These are phyloP conservation scores for Zaprionus vittiger DNA, from an alignment of 1,140 invertebrate genomes.

Conservation along the genomic window DNA sequence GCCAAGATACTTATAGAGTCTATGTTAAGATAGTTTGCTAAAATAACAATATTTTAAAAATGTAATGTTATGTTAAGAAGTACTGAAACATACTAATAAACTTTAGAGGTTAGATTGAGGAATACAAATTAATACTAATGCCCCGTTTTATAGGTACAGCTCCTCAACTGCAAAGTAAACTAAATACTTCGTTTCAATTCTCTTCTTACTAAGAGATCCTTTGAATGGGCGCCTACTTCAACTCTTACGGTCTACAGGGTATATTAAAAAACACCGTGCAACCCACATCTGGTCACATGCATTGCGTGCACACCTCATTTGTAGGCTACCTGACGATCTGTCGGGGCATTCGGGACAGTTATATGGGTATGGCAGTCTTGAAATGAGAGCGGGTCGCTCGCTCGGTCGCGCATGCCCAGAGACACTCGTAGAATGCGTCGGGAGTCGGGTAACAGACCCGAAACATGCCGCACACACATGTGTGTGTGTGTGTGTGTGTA, in stretches of 20 bases:
- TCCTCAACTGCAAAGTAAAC: background rate
- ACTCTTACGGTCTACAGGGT: background rate
- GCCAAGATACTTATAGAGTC: no score
- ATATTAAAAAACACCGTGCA: constrained; percentile 35
- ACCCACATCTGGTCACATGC: constrained; percentile 43
- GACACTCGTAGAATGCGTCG: constrained; percentile 25
- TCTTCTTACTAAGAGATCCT: background rate
- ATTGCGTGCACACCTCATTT: constrained; percentile 63
- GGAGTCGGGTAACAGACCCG: constrained; percentile 43
- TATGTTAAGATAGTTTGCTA: no score
- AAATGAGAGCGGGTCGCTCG: constrained; percentile 61
- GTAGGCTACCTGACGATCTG: constrained; percentile 64
- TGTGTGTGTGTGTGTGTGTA: background rate
- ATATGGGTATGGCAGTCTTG: constrained; percentile 66
- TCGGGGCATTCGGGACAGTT: constrained; percentile 42
- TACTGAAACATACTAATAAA: background rate
- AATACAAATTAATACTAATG: background rate
- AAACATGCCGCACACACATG: constrained; percentile 72
- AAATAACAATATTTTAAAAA: no score
- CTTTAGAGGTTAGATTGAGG: background rate
- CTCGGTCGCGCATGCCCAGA: constrained; percentile 63
- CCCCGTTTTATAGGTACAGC: background rate
- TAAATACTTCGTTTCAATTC: background rate
- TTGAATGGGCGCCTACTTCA: background rate
- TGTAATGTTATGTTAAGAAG: no score